Base-by-base conservation (phyloP, 2,888 invertebrate genomes). In the Ormia ochracea region DNA sequence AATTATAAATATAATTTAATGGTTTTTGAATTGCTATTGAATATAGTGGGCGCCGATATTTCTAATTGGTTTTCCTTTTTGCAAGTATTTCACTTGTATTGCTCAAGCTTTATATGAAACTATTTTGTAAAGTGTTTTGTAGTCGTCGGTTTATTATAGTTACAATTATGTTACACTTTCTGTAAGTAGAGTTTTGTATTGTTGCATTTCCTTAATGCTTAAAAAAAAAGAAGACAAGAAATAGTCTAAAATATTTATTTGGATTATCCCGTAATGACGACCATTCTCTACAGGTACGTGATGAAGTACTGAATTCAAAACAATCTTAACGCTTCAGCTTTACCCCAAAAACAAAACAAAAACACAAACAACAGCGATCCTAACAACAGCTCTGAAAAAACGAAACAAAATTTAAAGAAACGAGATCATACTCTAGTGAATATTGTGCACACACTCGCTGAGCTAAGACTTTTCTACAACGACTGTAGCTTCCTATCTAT, bases 221-320 rank as follows among this genome's bases (percentile, higher is more conserved):
- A 48, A 2, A 50, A 36, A 66, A 69, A 70, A 74, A 75, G 59
- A 65, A 63, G 78, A 77, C 69, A 70, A 70, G 56, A 58, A 59
- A 72, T 76, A 70, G 76, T 73, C 45, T 79, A 48, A 75, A 66
- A 31, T 69, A 50, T 68, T 68, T 80, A 80, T 76, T 76, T 80
- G 80, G 72, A 76, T 80, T 80, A 80, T 76, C 74, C 81, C 76
- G 79, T 79, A 79, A 74, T 79, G 77, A 79, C 83, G 83, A 83
- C 82, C 83, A 83, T 82, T 81, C 83, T 81, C 76, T 82, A 78
- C 81, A 83, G 82, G 81, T 82, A 82, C 81, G 82, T 82, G 83
- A 74, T 82, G 82, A 81, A 83, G 83, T 82, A 83, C 83, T 83
- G 83, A 82, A 82, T 82, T 82, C 78, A 75, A 78, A 82, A 80